Evolutionary conservation across 2,113 vertebrate genomes (phyloP).

Genomic region (Marcusenius ussheri): DNA sequence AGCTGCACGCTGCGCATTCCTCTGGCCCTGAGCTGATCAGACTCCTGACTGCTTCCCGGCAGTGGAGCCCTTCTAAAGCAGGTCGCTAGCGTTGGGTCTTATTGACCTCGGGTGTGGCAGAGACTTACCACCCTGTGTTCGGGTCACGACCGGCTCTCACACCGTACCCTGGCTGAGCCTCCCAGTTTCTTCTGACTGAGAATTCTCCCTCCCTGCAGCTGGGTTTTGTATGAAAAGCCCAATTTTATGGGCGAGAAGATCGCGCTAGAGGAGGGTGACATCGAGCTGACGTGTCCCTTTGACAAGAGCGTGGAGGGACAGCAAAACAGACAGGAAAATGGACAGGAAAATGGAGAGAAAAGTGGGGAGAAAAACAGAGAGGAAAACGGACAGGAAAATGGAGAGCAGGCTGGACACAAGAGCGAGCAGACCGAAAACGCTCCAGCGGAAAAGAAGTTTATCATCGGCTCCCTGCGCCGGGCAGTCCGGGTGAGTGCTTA

Average conservation of each 20-base stretch:
- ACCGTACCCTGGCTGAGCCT: not conserved
- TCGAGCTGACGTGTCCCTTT: constrained; percentile 67
- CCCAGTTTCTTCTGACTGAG: not conserved
- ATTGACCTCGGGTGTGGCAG: not conserved
- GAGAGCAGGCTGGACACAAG: not conserved
- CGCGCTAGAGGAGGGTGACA: constrained; percentile 77
- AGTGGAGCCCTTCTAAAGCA: not conserved
- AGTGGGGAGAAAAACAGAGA: constrained; percentile 22
- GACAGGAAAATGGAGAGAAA: not conserved
- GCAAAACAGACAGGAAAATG: not conserved
- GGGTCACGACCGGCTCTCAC: not conserved
- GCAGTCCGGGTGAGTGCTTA: constrained; percentile 69
- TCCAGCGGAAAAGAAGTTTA: constrained; percentile 36
- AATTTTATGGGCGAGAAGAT: constrained; percentile 78
- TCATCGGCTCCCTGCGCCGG: constrained; percentile 78
- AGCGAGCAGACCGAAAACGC: not conserved
- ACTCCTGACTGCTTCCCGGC: not conserved
- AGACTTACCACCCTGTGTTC: not conserved
- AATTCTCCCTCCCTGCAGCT: constrained; percentile 54
- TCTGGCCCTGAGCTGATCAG: not conserved
- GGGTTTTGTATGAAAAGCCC: constrained; percentile 87
- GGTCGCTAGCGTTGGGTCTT: not conserved
- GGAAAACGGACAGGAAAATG: constrained; percentile 14
- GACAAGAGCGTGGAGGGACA: constrained; percentile 38
- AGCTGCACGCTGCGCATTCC: not conserved